Conservation (phyloP, 2,797 vertebrate species). For the Micrastur ruficollis region DNA sequence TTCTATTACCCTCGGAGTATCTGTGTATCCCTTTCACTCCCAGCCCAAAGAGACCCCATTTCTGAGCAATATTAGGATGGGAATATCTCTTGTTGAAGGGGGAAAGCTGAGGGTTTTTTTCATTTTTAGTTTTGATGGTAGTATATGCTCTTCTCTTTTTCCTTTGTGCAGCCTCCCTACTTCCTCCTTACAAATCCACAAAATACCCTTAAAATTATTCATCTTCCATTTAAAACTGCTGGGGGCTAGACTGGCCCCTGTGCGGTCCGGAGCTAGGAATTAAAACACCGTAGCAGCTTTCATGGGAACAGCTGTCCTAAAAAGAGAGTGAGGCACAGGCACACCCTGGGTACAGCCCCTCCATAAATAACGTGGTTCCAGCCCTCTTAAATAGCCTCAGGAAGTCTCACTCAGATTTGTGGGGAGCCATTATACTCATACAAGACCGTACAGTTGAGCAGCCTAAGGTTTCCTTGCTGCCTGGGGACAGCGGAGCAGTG, state of each 20-base stretch:
- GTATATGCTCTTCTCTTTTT: background rate
- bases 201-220: background rate
- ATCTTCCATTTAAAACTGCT: slow-evolving; percentile 3
- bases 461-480: background rate
- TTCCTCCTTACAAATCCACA: background rate
- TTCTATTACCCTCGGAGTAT: background rate
- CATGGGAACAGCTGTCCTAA: background rate
- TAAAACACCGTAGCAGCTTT: background rate
- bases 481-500: background rate
- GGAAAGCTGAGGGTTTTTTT: accelerated
- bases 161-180: background rate
- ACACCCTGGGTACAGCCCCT: background rate
- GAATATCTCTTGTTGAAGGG: background rate
- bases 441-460: background rate
- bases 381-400: background rate
- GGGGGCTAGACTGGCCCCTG: background rate
- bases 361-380: background rate
- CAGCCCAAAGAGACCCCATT: background rate
- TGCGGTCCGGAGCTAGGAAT: background rate
- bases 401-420: background rate
- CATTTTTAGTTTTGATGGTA: background rate
- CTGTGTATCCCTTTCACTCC: background rate
- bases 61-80: background rate
- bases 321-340: background rate
- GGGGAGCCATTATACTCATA: background rate